Percentiles rank a stretch among this genome's conserved stretches.
phyloP scores from a whole-genome alignment of 2,888 invertebrate species.

The Timandra comae region DNA sequence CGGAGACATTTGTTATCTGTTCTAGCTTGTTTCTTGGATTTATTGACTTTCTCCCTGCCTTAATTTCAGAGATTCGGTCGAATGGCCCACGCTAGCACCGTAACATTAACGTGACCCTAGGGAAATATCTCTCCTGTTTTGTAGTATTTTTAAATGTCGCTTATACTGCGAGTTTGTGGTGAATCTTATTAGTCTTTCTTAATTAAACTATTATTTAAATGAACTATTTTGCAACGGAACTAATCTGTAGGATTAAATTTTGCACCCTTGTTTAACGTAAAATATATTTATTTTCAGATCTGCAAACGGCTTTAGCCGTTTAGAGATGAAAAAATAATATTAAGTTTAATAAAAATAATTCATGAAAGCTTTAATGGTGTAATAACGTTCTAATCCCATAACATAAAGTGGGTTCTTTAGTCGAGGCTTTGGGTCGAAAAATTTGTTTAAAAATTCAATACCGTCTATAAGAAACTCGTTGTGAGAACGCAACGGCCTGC shows the following conservation, averaged over 20 bases:
- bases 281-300: too few relatives aligned
- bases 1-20: slow-evolving; percentile 61
- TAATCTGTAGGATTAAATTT: slow-evolving; percentile 13
- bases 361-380: slow-evolving; percentile 51
- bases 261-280: too few relatives aligned
- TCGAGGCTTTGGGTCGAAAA: slow-evolving; percentile 54
- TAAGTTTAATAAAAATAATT: slow-evolving; percentile 32
- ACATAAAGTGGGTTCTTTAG: slow-evolving; percentile 53
- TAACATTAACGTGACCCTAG: slow-evolving; percentile 67
- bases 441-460: slow-evolving; percentile 74
- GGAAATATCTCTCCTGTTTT: slow-evolving; percentile 69
- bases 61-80: slow-evolving; percentile 73
- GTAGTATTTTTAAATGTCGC: slow-evolving; percentile 52
- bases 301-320: too few relatives aligned
- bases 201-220: slow-evolving; percentile 25
- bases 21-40: slow-evolving; percentile 60
- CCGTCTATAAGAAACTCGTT: slow-evolving; percentile 69
- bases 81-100: slow-evolving; percentile 66
- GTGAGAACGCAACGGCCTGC: slow-evolving; percentile 67
- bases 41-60: slow-evolving; percentile 70
- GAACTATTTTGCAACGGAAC: slow-evolving; percentile 15
- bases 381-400: slow-evolving; percentile 63
- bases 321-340: too few relatives aligned
- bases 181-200: slow-evolving; percentile 23
- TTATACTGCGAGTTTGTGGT: slow-evolving; percentile 23